Percentiles rank a stretch among this genome's conserved stretches.
These are phyloP conservation scores for Piprites chloris DNA, from an alignment of 2,113 vertebrate genomes.

Conservation along the genomic window DNA sequence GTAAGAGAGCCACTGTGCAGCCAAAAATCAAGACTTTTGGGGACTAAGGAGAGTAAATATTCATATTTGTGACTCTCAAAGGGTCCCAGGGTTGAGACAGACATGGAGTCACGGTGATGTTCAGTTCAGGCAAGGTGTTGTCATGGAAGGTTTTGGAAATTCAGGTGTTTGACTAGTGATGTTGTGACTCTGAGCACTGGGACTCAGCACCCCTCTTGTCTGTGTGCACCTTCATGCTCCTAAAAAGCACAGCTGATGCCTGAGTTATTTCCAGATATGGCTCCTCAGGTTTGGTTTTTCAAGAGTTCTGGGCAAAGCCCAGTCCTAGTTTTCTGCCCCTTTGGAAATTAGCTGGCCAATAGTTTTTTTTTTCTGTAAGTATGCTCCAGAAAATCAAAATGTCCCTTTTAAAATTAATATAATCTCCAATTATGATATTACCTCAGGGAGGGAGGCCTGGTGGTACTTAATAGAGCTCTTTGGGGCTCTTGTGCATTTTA, in stretches of 20 bases:
- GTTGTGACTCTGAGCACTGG: not conserved
- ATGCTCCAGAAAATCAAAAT: not conserved
- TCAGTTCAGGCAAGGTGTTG: not conserved
- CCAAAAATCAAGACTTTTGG: not conserved
- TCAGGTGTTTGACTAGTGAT: not conserved
- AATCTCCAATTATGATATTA: constrained; percentile 43
- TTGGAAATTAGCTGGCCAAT: not conserved
- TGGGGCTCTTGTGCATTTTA: constrained; percentile 57
- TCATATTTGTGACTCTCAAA: not conserved
- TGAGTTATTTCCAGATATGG: not conserved
- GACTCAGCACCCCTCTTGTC: not conserved
- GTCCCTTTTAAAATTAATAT: constrained; percentile 43
- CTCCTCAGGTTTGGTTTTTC: not conserved
- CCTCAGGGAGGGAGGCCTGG: constrained; percentile 32
- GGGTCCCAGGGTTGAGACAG: accelerated
- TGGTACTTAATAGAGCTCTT: constrained; percentile 46
- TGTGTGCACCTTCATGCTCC: not conserved
- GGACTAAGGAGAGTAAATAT: not conserved
- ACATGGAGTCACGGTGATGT: not conserved
- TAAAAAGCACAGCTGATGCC: not conserved
- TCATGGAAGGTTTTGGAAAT: not conserved
- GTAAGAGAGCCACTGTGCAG: not conserved
- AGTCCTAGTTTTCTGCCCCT: not conserved
- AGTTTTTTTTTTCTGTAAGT: not conserved
- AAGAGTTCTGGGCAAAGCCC: not conserved